Evolutionary conservation across 2,888 invertebrate species (phyloP), one percentile per base, ranked within the genome.

Genomic region (Peribatodes rhomboidaria): DNA sequence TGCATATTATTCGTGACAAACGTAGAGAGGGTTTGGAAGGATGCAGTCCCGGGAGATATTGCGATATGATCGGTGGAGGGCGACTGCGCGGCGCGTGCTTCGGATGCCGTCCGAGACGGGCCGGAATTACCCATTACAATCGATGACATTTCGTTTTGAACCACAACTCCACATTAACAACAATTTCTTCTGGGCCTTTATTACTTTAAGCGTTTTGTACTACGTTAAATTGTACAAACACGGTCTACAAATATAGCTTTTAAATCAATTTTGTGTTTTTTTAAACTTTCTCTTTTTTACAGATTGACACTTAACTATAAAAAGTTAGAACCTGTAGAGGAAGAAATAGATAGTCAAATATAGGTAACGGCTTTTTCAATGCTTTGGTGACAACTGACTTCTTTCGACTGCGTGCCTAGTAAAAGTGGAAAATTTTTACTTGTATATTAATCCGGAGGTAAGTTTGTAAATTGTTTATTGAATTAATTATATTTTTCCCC

Each of bases 11-110:
- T 73, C 67, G 73, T 76, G 78, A 79, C 72, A 79, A 77, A 82
- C 81, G 75, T 55, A 10, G 70, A 73, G 73, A 75, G 27, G 27
- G 76, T 76, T 70, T 72, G 57, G 70, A 68, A 74, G 76, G 77
- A 76, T 76, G 72, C 73, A 76, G 80, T 86, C 90, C 83, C 87
- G 74, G 78, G 88, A 88, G 90, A 90, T 86, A 83, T 85, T 81
- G 88, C 88, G 91, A 91, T 92, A 91, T 82, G 86, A 90, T 92
- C 91, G 77, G 67, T 64, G 69, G 75, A 63, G 80, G 89, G 86
- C 90, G 87, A 81, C 86, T 76, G 76, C 72, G 75, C 83, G 90
- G 89, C 92, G 92, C 92, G 92, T 92, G 93, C 91, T 90, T 91
- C 82, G 83, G 84, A 90, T 91, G 83, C 91, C 73, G 83, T 91